phyloP scores from a whole-genome alignment of 2,113 vertebrate species.

The Chunga burmeisteri region DNA sequence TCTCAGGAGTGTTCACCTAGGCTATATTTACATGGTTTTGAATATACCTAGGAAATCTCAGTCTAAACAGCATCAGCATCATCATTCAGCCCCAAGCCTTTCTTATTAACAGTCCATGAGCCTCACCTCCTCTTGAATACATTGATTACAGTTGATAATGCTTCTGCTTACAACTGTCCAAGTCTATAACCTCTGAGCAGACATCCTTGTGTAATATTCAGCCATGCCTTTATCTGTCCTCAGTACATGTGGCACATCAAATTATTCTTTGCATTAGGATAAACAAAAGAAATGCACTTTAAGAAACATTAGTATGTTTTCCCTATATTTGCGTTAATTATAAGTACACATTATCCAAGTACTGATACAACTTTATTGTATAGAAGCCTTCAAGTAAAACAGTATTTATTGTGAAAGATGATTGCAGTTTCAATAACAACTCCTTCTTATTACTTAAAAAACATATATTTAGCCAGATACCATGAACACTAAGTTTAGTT shows the following conservation, averaged over 20 bases:
- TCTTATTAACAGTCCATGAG: fast-evolving
- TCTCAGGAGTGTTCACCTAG: background rate
- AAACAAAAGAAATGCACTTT: constrained; percentile 33
- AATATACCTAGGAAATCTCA: background rate
- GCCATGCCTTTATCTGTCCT: background rate
- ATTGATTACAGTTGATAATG: background rate
- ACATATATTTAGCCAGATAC: constrained; percentile 72
- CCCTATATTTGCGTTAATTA: constrained; percentile 58
- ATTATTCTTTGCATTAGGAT: constrained; percentile 33
- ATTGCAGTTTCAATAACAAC: constrained; percentile 71
- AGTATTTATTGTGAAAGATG: constrained; percentile 71
- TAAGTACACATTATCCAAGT: constrained; percentile 30
- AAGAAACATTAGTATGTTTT: constrained; percentile 19
- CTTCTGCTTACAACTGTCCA: background rate
- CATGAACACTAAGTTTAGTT: constrained; percentile 71
- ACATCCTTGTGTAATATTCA: background rate
- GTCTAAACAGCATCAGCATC: background rate
- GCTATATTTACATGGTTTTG: background rate
- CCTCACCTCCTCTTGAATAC: background rate
- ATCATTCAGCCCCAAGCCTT: background rate
- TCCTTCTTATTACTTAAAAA: constrained; percentile 71
- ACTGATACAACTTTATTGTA: constrained; percentile 61
- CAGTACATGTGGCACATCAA: background rate
- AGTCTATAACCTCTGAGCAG: background rate
- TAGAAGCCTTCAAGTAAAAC: constrained; percentile 62